Evolutionary conservation across 2,113 vertebrate genomes (phyloP), one percentile per base, ranked within the genome.

Genomic region (Nansenia antarctica): DNA sequence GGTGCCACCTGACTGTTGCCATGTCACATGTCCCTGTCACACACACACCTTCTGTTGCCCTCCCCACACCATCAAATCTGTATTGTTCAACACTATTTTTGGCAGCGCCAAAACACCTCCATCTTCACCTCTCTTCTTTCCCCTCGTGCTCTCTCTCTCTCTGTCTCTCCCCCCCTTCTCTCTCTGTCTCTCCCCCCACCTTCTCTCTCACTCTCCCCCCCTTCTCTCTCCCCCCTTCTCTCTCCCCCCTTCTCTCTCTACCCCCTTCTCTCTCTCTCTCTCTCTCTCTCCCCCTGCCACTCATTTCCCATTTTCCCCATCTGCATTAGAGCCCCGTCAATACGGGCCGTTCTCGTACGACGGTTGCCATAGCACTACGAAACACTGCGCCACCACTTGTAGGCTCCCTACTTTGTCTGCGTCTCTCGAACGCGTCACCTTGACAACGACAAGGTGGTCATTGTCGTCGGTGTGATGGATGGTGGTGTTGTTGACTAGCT

Each of bases 391-490:
- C 31, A 2, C 2, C 7, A 11, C n/a, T 34, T 11, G 14, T 20
- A 8, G 11, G 7, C 26, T 29, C 9, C 29, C 27, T 14, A 5
- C 27, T 22, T 15, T 1, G 27, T 52, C 47, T 52, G 18, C 29
- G 63, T 45, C 34, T 73, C 35, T 39, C 65, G 29, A 32, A 9
- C 60, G 18, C 29, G 30, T 18, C 31, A 18, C 14, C 59, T 53
- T 20, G 29, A 45, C 29, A 12, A 9, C n/a, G n/a, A n/a, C n/a
- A n/a, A n/a, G n/a, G n/a, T n/a, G n/a, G n/a, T n/a, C n/a, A n/a
- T n/a, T n/a, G n/a, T n/a, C n/a, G n/a, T n/a, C n/a, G n/a, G n/a
- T n/a, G n/a, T n/a, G n/a, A n/a, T n/a, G n/a, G n/a, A n/a, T n/a
- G n/a, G n/a, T n/a, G n/a, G n/a, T n/a, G n/a, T n/a, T n/a, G n/a